phyloP scores from a whole-genome alignment of 1,140 invertebrate genomes.

The Drosophila obscura region DNA sequence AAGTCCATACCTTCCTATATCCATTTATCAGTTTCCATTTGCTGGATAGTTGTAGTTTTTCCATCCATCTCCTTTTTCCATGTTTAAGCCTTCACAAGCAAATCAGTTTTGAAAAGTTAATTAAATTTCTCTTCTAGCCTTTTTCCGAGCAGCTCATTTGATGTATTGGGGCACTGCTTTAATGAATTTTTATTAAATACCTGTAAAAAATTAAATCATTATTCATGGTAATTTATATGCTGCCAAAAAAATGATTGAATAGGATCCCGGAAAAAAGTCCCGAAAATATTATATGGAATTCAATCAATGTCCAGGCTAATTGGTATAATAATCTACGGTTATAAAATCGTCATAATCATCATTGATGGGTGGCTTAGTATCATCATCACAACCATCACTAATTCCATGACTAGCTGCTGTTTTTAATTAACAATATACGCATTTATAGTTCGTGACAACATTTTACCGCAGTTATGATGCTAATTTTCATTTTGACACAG shows the following conservation, averaged over 20 bases:
- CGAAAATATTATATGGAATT: neutral
- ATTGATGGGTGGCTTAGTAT: too few species aligned
- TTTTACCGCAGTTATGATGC: neutral
- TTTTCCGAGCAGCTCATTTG: neutral
- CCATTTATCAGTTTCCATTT: too few species aligned
- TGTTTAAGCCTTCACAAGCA: neutral
- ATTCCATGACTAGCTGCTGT: neutral
- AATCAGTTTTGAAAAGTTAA: constrained; percentile 33
- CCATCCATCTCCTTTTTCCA: constrained; percentile 5
- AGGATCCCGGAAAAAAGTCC: neutral
- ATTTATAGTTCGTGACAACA: neutral
- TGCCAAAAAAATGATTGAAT: neutral
- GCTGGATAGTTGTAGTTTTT: neutral
- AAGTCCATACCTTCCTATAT: too few species aligned
- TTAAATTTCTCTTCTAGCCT: constrained; percentile 16
- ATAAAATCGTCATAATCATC: constrained; percentile 4
- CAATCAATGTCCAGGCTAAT: constrained; percentile 39
- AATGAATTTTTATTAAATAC: constrained; percentile 18
- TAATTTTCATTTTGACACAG: neutral
- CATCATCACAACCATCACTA: constrained; percentile 7
- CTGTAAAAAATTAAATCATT: neutral
- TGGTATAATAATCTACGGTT: neutral
- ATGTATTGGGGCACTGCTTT: constrained; percentile 1
- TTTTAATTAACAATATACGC: constrained; percentile 26
- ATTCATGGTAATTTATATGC: neutral